Base-by-base conservation (phyloP, 2,113 vertebrate species). In the Rana temporaria region DNA sequence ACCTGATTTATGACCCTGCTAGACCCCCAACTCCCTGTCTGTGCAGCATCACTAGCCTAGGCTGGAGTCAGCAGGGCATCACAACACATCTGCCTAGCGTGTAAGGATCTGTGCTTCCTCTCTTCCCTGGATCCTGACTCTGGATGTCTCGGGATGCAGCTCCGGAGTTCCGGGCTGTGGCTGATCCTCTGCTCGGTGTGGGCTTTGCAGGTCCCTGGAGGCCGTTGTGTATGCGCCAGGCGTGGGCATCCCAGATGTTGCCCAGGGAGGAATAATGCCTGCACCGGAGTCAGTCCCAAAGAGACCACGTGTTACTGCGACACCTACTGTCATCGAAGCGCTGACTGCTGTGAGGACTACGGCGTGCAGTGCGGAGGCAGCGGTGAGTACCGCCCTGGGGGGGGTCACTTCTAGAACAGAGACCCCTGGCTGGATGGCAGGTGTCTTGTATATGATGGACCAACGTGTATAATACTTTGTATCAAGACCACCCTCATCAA, bases 291-390 rank as follows among this genome's bases (percentile, higher is more conserved):
- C 5, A 90, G 67, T 0, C 4, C 38, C 70, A 89, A 81, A 52
- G 87, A 85, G 78, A 87, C 90, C 0, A 89, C n/a, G 81, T 96
- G 96, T 83, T 97, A 96, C 91, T 97, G 96, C 26, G 95, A 96
- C 76, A 89, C 93, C 0, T 96, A 96, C 88, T 96, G 96, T 17
- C 87, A 92, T 85, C 94, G 92, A 84, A 96, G 92, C 0, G 90
- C 92, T 0, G 96, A 96, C 90, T 97, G 96, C 88, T 96, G 96
- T n/a, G 89, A 90, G 59, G 96, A 96, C 87, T 96, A 96, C 62
- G 87, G 71, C 0, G 64, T 68, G 0, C 87, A 88, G n/a, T 97
- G 95, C 65, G 94, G 89, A 84, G 90, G 81, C 14, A 92, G 93
- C 1, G 93, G 96, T 96, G 92, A 94, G 95, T 89, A 64, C 34